Evolutionary conservation across 2,113 vertebrate genomes (phyloP), one percentile per base, ranked within the genome.

Genomic region (Psephotus haematonotus): DNA sequence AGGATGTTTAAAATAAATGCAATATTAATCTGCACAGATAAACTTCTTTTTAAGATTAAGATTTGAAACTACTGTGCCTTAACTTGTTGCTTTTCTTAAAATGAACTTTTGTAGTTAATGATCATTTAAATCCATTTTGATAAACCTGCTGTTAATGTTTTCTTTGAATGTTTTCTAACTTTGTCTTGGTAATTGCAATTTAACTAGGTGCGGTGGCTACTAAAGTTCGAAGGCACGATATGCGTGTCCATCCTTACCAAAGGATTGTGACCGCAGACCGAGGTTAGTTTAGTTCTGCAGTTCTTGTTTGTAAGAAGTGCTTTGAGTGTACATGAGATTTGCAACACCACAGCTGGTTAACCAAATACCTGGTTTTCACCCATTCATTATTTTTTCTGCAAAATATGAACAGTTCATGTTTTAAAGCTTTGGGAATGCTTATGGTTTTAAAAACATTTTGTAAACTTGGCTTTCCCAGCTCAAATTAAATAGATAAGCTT

Each of bases 231-330:
- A 99, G 99, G 99, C 99, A 99, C 99, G 99, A 99, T 99, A 99
- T 99, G 99, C 99, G 99, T 98, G 99, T 99, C 99, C 99, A 99
- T 99, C 99, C 99, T 99, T 99, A 99, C 99, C 99, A 99, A 99
- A 99, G 99, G 99, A 99, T 99, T 99, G 98, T 99, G 99, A 99
- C 99, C 99, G 99, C 99, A 99, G 99, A 99, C 99, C 99, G 99
- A 99, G 99, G 99, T 99, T 99, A 99, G 99, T 99, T 98, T 99
- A 99, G 99, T 98, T 98, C 98, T 98, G 98, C 98, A 98, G 98
- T 98, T 98, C 97, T 98, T 98, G 97, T 98, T 97, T 97, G 68
- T 98, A 96, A 98, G 97, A 97, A 97, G 97, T 98, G 97, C 95
- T 93, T 95, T 97, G 98, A 97, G 97, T 98, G 97, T 98, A 97